Evolutionary conservation across 2,797 vertebrate genomes (phyloP).

Genomic region (Myotis pilosus): DNA sequence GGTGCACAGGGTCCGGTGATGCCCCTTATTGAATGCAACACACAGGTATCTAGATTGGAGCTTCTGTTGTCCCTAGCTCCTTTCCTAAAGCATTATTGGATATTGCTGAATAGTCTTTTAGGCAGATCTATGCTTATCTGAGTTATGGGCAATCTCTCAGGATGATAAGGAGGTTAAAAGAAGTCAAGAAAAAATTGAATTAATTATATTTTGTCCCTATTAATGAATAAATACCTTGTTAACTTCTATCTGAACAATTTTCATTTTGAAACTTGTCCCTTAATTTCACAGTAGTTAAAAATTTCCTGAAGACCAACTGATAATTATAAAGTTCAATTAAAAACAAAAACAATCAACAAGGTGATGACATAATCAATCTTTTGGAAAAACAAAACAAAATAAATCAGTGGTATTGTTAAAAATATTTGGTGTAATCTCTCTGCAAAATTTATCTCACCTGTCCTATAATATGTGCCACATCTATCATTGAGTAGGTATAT

Average conservation of each 20-base stretch:
- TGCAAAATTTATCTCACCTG: background rate
- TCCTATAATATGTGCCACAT: background rate
- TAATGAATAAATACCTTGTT: background rate
- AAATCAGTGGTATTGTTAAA: background rate
- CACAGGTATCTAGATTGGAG: background rate
- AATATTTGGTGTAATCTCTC: background rate
- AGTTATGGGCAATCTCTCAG: background rate
- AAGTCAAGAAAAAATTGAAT: conserved; percentile 1
- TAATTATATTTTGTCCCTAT: background rate
- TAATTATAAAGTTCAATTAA: background rate
- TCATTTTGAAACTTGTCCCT: background rate
- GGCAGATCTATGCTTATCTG: background rate
- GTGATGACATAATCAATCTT: background rate
- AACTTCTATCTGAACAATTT: background rate
- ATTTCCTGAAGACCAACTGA: background rate
- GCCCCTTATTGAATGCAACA: background rate
- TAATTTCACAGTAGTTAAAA: background rate
- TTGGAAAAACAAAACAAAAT: background rate
- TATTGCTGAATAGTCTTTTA: background rate
- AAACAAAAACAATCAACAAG: background rate
- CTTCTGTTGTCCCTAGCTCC: background rate
- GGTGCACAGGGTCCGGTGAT: background rate
- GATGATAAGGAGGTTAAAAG: background rate
- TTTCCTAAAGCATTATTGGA: background rate
- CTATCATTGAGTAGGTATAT: background rate